Conservation (phyloP, 2,797 vertebrate species). For the Rhinella marina region DNA sequence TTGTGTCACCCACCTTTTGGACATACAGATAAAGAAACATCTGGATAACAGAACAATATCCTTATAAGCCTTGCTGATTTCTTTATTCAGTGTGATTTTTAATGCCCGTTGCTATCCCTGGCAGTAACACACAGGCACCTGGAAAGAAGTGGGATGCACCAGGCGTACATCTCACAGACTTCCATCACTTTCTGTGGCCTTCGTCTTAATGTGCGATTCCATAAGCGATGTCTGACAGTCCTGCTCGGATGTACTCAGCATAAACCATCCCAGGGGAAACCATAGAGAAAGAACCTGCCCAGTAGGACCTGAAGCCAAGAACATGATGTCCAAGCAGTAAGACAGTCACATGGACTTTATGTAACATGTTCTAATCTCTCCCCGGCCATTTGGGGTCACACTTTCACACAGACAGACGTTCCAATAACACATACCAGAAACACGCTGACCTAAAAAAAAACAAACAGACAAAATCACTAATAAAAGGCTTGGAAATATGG, state of each 20-base stretch:
- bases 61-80: too few species aligned
- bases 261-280: neutral
- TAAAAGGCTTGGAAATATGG: neutral
- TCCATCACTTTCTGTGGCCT: neutral
- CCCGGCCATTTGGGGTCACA: neutral
- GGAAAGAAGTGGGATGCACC: neutral
- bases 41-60: too few species aligned
- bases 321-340: neutral
- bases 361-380: neutral
- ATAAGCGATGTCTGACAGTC: neutral
- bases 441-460: neutral
- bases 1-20: too few species aligned
- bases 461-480: neutral
- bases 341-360: conserved; percentile 10
- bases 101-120: neutral
- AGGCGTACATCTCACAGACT: neutral
- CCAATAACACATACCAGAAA: neutral
- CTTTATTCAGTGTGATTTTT: neutral
- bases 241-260: neutral
- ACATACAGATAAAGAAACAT: too few species aligned
- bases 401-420: neutral
- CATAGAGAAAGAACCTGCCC: neutral
- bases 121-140: neutral
- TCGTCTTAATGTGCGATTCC: neutral
- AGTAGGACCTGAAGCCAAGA: conserved; percentile 4